Percentiles rank a stretch among this genome's conserved stretches.
Conservation (phyloP, 2,888 invertebrate genomes). For the Lamellibrachia columna region DNA sequence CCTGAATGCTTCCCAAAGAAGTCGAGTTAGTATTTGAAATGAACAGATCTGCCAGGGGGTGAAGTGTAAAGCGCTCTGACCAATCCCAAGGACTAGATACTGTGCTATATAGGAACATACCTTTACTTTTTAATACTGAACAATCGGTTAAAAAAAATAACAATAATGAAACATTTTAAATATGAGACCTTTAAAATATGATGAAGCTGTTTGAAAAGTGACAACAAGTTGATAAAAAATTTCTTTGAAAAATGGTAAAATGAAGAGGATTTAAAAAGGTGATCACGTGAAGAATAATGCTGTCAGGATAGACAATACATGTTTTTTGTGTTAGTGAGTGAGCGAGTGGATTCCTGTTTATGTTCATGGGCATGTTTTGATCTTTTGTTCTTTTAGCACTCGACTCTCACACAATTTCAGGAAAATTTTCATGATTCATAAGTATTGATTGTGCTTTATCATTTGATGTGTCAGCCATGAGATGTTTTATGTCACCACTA, state of each 20-base stretch:
- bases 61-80: no score
- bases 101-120: no score
- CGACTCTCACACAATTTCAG: neutral
- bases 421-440: neutral
- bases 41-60: no score
- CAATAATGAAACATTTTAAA: neutral
- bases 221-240: neutral
- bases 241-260: neutral
- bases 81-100: no score
- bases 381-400: neutral
- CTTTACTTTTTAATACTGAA: neutral
- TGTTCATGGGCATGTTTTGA: neutral
- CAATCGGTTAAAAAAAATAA: neutral
- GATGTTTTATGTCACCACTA: neutral
- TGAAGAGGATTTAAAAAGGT: neutral
- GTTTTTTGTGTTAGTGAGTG: neutral
- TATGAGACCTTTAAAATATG: neutral
- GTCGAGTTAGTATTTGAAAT: no score
- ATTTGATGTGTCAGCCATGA: neutral
- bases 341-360: neutral
- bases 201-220: neutral
- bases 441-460: constrained; percentile 4
- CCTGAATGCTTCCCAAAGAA: no score
- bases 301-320: neutral
- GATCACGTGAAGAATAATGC: neutral